These are phyloP conservation scores for Platynereis dumerilii DNA, from an alignment of 2,888 invertebrate species.

Conservation along the genomic window DNA sequence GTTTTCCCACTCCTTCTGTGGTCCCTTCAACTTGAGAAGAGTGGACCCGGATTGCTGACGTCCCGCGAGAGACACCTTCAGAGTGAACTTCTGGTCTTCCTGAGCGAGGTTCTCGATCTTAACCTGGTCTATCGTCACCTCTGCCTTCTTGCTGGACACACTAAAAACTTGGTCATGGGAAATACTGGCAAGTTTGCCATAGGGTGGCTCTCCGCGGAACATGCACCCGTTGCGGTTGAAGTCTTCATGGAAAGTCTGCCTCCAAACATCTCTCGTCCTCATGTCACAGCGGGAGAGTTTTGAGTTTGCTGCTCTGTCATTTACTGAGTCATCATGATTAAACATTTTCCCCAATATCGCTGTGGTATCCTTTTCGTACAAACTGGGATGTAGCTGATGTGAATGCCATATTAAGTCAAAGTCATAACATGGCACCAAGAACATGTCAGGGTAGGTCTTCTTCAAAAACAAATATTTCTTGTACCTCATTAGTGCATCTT, in stretches of 20 bases:
- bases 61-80: constrained; percentile 35
- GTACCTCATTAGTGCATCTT: constrained; percentile 61
- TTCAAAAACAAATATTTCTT: constrained; percentile 64
- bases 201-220: constrained; percentile 65
- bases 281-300: constrained; percentile 63
- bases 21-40: constrained; percentile 41
- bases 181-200: constrained; percentile 60
- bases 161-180: constrained; percentile 48
- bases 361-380: constrained; percentile 55
- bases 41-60: constrained; percentile 24
- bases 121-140: constrained; percentile 38
- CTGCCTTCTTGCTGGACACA: constrained; percentile 56
- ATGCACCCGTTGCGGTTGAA: constrained; percentile 64
- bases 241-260: constrained; percentile 59
- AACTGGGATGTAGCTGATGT: constrained; percentile 63
- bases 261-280: constrained; percentile 64
- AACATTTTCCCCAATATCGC: constrained; percentile 58
- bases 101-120: constrained; percentile 33
- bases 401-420: constrained; percentile 67
- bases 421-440: constrained; percentile 66
- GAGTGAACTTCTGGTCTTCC: constrained; percentile 43
- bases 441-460: constrained; percentile 62
- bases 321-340: constrained; percentile 66
- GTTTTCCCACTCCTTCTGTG: constrained; percentile 46
- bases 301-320: constrained; percentile 63